These are phyloP conservation scores for Microtus montanus DNA, from an alignment of 2,113 vertebrate species.

Conservation along the genomic window DNA sequence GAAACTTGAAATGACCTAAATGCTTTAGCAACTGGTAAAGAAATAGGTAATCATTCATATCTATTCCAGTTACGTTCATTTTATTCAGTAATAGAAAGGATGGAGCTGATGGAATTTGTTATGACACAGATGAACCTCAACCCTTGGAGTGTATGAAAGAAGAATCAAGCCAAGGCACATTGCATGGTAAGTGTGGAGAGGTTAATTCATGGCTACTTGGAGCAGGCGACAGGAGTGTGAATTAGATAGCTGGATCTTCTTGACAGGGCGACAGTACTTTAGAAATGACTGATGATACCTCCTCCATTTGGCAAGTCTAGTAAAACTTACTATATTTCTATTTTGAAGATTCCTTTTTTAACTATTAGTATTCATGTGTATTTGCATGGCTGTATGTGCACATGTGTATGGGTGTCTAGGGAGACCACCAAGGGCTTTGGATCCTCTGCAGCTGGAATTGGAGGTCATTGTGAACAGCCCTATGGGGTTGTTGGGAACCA, in stretches of 20 bases:
- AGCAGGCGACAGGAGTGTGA: background rate
- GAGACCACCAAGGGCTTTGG: background rate
- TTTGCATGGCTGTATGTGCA: background rate
- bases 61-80: too few relatives aligned
- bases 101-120: background rate
- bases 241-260: background rate
- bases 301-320: background rate
- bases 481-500: background rate
- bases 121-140: background rate
- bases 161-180: background rate
- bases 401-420: rapidly evolving
- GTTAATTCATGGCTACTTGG: background rate
- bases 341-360: background rate
- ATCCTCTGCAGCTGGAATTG: background rate
- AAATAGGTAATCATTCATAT: background rate
- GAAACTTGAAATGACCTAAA: background rate
- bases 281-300: background rate
- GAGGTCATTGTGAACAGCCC: background rate
- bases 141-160: background rate
- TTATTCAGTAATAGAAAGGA: background rate
- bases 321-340: background rate
- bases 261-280: background rate
- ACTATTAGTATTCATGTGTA: background rate
- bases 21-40: background rate
- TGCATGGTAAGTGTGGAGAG: background rate